Conservation (phyloP, 1,140 invertebrate genomes). For the Saccostrea glomerata region DNA sequence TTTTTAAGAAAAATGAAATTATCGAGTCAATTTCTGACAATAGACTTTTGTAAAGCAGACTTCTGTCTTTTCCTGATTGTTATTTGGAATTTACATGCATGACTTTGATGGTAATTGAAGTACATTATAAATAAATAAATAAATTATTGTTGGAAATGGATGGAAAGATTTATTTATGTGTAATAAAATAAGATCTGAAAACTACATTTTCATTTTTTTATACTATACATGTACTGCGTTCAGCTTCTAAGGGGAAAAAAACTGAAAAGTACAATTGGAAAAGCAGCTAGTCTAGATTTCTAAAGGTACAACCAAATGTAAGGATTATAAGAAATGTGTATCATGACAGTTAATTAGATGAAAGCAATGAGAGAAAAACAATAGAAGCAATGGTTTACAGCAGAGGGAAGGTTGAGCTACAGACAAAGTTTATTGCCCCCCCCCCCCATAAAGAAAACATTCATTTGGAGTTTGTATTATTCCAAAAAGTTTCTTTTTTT, state of each 20-base stretch:
- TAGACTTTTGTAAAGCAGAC: not conserved
- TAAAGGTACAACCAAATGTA: not conserved
- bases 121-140: slow-evolving; percentile 9
- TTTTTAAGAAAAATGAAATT: not conserved
- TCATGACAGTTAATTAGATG: too few relatives aligned
- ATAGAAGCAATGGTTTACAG: too few relatives aligned
- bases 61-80: not conserved
- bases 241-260: not conserved
- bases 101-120: not conserved
- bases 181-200: slow-evolving; percentile 32
- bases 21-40: not conserved
- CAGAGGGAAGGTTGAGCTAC: too few relatives aligned
- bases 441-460: not conserved
- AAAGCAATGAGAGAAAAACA: too few relatives aligned
- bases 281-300: not conserved
- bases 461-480: not conserved
- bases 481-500: not conserved
- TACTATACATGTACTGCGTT: not conserved
- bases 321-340: too few relatives aligned
- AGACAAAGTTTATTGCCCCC: too few relatives aligned
- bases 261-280: not conserved
- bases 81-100: not conserved
- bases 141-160: slow-evolving; percentile 7
- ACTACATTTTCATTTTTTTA: not conserved
- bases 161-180: slow-evolving; percentile 20